These are phyloP conservation scores for Setipinna tenuifilis DNA, from an alignment of 2,797 vertebrate genomes.

Conservation along the genomic window DNA sequence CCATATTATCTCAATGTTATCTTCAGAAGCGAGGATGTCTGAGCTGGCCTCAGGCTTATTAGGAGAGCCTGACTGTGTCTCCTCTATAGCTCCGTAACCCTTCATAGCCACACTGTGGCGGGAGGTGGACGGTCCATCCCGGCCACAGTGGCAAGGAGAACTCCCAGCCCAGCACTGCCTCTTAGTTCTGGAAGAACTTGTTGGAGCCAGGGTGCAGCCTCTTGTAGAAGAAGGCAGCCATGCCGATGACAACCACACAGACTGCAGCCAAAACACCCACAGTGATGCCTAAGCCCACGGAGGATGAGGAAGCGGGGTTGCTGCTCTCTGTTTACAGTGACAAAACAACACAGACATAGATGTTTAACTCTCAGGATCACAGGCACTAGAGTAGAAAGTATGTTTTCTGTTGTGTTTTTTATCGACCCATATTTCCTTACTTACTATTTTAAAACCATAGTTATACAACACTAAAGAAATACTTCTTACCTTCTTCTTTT, in stretches of 20 bases:
- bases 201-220: slow-evolving; percentile 49
- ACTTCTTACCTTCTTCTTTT: slow-evolving; percentile 64
- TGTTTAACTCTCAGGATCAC: slow-evolving; percentile 7
- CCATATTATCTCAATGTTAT: not conserved
- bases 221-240: slow-evolving; percentile 70
- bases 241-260: slow-evolving; percentile 59
- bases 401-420: not conserved
- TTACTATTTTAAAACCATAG: not conserved
- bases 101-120: not conserved
- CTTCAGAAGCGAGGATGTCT: not conserved
- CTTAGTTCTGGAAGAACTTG: slow-evolving; percentile 55
- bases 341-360: not conserved
- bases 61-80: not conserved
- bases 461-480: not conserved
- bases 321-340: slow-evolving; percentile 38
- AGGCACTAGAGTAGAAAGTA: not conserved
- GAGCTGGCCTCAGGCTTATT: not conserved
- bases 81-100: not conserved
- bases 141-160: not conserved
- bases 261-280: slow-evolving; percentile 71
- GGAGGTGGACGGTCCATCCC: not conserved
- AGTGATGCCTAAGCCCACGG: slow-evolving; percentile 66
- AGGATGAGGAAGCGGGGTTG: slow-evolving; percentile 33
- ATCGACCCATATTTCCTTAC: not conserved
- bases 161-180: slow-evolving; percentile 16